Evolutionary conservation across 2,888 invertebrate genomes (phyloP), one percentile per base, ranked within the genome.

Genomic region (Trachelus troglodyta): DNA sequence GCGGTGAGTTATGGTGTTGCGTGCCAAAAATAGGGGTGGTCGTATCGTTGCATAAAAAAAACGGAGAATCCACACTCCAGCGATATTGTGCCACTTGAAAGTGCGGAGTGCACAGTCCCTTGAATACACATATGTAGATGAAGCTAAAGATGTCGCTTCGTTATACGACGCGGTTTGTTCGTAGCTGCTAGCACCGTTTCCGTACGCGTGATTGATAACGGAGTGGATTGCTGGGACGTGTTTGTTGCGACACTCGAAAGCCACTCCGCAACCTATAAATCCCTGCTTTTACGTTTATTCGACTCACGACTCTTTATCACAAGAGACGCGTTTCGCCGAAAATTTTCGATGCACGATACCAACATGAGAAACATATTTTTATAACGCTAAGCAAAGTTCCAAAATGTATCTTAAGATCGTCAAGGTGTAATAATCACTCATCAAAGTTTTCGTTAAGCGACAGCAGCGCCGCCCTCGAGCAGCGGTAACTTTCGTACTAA

Each of bases 191-290:
- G 77, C 33, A 56, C 30, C 77, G 40, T 76, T 56, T 75, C 33
- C 40, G 33, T 71, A 74, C 33, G 76, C 33, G 33, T 87, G 87
- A 88, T 87, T 80, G 81, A 88, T 88, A 81, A 79, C 74, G 74
- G 74, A 69, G 80, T 77, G 75, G 81, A 86, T 86, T 78, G 80
- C 81, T 75, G 79, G 73, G 79, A 85, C 83, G 76, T 87, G 88
- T 88, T 88, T 88, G 88, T 88, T 88, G 87, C 88, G 88, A 88
- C 88, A 85, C 82, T 82, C 75, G 82, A 78, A 84, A 83, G 83
- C 85, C 85, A 81, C 83, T 83, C 56, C 80, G 81, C 79, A 80
- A 78, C 80, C 82, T 83, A 85, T 87, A 87, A 88, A 85, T 87
- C 84, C 56, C 56, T 23, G 56, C 6, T 56, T 56, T 56, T 56